phyloP scores from a whole-genome alignment of 1,140 invertebrate species.

The Drosophila setifemur region DNA sequence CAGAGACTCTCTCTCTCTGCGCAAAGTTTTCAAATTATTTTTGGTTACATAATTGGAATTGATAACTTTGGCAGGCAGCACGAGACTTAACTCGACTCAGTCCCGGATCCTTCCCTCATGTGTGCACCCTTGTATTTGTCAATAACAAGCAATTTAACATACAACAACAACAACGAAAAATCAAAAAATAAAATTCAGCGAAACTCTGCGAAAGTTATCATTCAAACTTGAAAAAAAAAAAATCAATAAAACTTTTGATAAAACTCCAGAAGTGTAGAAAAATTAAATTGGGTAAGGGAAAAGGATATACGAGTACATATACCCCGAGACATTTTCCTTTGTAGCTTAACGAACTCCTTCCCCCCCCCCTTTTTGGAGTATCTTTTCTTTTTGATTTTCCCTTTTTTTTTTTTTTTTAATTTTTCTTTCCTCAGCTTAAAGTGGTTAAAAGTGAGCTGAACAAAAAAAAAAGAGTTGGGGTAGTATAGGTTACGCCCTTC shows the following conservation, averaged over 20 bases:
- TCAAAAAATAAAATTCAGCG: constrained; percentile 37
- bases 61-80: constrained; percentile 66
- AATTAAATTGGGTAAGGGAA: background rate
- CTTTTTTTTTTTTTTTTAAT: background rate
- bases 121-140: constrained; percentile 63
- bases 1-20: constrained; percentile 31
- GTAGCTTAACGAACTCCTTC: constrained; percentile 30
- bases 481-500: constrained; percentile 41
- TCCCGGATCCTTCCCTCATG: background rate
- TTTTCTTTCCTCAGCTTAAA: constrained; percentile 38
- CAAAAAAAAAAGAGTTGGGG: background rate
- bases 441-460: constrained; percentile 12
- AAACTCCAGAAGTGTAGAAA: constrained; percentile 30
- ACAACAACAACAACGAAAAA: constrained; percentile 39
- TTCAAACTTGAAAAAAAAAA: constrained; percentile 81
- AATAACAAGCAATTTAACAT: constrained; percentile 80
- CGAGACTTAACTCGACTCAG: too few species aligned
- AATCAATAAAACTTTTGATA: constrained; percentile 79
- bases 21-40: constrained; percentile 80
- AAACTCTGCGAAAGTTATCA: constrained; percentile 77
- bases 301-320: constrained; percentile 12
- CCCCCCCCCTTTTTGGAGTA: too few species aligned
- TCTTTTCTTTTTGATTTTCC: constrained; percentile 2
- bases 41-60: constrained; percentile 81
- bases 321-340: constrained; percentile 35